These are phyloP conservation scores for Atopsyche davidsoni DNA, from an alignment of 1,140 invertebrate genomes.

Conservation along the genomic window DNA sequence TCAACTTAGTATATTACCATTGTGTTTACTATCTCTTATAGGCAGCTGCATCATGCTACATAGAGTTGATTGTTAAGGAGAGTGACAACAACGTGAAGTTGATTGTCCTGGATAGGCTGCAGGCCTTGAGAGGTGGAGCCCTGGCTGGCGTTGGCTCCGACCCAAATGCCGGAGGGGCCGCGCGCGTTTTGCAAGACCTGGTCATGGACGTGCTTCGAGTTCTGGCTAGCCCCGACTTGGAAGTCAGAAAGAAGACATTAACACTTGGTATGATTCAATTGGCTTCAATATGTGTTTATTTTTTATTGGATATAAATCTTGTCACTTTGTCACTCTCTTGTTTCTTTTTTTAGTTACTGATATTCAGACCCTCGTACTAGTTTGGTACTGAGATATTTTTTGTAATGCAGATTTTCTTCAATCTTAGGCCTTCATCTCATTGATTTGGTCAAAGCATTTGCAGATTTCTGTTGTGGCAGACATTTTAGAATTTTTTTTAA, in stretches of 20 bases:
- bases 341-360: too few relatives aligned
- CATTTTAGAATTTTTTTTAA: too few relatives aligned
- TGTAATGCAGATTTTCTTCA: too few relatives aligned
- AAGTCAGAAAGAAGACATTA: conserved; percentile 88
- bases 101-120: conserved; percentile 92
- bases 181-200: conserved; percentile 91
- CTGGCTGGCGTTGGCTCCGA: conserved; percentile 9
- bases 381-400: background rate
- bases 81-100: conserved; percentile 99
- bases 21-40: too few relatives aligned
- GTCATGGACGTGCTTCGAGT: conserved; percentile 98
- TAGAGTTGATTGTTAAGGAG: conserved; percentile 97
- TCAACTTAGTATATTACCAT: too few relatives aligned
- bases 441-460: too few relatives aligned
- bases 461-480: too few relatives aligned
- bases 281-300: background rate
- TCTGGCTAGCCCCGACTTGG: conserved; percentile 87
- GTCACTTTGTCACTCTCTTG: too few relatives aligned
- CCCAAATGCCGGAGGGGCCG: conserved; percentile 59
- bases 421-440: too few relatives aligned
- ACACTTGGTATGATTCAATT: conserved; percentile 49
- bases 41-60: conserved; percentile 95
- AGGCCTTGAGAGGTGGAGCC: conserved; percentile 81
- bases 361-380: too few relatives aligned
- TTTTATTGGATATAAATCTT: too few relatives aligned